Percentiles rank a stretch among this genome's conserved stretches.
Conservation (phyloP, 2,113 vertebrate species). For the Tupaia chinensis region DNA sequence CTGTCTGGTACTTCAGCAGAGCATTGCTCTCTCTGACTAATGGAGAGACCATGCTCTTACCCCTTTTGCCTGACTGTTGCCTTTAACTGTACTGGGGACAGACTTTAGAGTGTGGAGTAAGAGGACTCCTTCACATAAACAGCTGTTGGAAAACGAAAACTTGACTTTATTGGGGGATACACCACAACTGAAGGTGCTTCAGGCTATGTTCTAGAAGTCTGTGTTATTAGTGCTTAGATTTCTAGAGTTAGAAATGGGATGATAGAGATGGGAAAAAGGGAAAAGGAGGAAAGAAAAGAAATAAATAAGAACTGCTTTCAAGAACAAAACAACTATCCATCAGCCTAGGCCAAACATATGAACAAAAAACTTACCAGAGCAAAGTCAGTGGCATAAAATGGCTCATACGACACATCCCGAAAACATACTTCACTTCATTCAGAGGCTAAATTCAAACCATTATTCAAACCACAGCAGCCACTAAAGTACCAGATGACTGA, state of each 20-base stretch:
- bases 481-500: no score
- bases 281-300: background rate
- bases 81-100: background rate
- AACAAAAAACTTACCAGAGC: background rate
- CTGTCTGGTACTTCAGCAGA: background rate
- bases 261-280: background rate
- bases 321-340: background rate
- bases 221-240: background rate
- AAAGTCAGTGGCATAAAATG: background rate
- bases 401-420: background rate
- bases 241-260: background rate
- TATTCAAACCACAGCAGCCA: background rate
- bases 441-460: background rate
- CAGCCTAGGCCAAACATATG: background rate
- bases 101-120: no score
- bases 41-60: no score
- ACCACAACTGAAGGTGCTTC: background rate
- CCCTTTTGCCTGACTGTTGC: rapidly evolving
- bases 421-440: background rate
- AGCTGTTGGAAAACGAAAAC: background rate
- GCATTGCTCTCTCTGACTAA: background rate
- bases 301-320: background rate
- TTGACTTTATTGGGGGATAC: background rate
- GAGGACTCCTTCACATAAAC: background rate
- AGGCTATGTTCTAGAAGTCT: background rate